Conservation (phyloP, 2,113 vertebrate genomes). For the Grammomys dolichurus region DNA sequence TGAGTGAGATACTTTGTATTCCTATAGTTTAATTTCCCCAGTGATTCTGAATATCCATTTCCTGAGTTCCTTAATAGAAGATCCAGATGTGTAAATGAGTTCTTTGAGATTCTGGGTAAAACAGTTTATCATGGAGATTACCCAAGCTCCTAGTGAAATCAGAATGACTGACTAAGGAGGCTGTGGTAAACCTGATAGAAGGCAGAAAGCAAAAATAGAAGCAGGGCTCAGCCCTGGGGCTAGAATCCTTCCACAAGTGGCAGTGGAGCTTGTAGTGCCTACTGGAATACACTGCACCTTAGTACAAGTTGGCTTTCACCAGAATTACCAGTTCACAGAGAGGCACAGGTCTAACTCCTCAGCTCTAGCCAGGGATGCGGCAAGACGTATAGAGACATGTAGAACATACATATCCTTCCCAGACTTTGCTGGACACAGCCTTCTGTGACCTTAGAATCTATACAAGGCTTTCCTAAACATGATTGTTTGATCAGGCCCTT, state of each 20-base stretch:
- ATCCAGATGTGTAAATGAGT: constrained; percentile 8
- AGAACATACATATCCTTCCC: background rate
- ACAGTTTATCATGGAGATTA: background rate
- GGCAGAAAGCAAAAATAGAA: background rate
- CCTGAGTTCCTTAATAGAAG: background rate
- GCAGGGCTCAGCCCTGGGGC: no score
- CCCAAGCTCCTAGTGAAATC: background rate
- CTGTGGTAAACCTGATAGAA: background rate
- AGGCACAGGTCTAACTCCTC: background rate
- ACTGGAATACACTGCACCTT: background rate
- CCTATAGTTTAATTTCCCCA: background rate
- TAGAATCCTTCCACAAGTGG: background rate
- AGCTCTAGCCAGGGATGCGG: background rate
- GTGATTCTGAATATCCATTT: background rate
- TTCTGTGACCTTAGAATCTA: background rate
- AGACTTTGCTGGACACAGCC: fast-evolving
- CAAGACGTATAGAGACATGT: fast-evolving
- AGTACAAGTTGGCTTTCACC: background rate
- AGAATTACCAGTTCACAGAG: background rate
- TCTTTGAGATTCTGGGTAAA: constrained; percentile 25
- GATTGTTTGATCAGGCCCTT: background rate
- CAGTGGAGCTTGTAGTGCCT: background rate
- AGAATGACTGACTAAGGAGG: background rate
- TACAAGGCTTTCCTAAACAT: fast-evolving
- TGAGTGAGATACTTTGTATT: background rate